phyloP scores from a whole-genome alignment of 2,888 invertebrate genomes.

The Ethmia dodecea region DNA sequence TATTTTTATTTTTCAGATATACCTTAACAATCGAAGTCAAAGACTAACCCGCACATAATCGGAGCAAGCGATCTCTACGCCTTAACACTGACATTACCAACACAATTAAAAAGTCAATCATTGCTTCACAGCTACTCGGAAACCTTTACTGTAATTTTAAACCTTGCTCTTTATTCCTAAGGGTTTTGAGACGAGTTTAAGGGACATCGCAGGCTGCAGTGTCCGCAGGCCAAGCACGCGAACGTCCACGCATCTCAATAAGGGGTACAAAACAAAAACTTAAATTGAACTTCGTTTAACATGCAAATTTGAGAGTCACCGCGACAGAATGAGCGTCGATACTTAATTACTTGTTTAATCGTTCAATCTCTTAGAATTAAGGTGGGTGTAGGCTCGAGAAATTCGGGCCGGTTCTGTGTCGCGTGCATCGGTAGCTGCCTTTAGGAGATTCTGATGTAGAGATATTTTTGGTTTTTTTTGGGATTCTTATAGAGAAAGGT shows the following conservation, averaged over 20 bases:
- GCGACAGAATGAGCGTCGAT: constrained; percentile 74
- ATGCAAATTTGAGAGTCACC: constrained; percentile 76
- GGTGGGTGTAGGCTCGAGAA: constrained; percentile 43
- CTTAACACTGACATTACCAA: constrained; percentile 72
- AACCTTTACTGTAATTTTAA: constrained; percentile 15
- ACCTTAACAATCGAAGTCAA: constrained; percentile 28
- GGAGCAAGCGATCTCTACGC: constrained; percentile 73
- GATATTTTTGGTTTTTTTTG: constrained; percentile 6
- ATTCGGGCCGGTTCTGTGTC: constrained; percentile 3
- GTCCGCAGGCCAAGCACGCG: constrained; percentile 59
- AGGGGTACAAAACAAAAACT: constrained; percentile 66
- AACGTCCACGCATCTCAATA: constrained; percentile 63
- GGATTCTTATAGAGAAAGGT: constrained; percentile 19
- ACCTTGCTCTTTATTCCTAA: constrained; percentile 30
- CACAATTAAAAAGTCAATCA: constrained; percentile 73
- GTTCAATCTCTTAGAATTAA: constrained; percentile 61
- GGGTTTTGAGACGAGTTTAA: constrained; percentile 13
- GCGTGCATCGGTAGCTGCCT: constrained; percentile 25
- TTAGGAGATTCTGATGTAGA: constrained; percentile 19
- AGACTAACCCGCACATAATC: constrained; percentile 62
- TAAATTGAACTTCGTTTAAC: constrained; percentile 74
- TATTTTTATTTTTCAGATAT: constrained; percentile 7
- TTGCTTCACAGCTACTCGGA: constrained; percentile 25
- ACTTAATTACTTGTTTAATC: constrained; percentile 77
- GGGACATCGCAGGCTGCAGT: constrained; percentile 23